Base-by-base conservation (phyloP, 2,888 invertebrate genomes). In the Neocrepidodera transversa region DNA sequence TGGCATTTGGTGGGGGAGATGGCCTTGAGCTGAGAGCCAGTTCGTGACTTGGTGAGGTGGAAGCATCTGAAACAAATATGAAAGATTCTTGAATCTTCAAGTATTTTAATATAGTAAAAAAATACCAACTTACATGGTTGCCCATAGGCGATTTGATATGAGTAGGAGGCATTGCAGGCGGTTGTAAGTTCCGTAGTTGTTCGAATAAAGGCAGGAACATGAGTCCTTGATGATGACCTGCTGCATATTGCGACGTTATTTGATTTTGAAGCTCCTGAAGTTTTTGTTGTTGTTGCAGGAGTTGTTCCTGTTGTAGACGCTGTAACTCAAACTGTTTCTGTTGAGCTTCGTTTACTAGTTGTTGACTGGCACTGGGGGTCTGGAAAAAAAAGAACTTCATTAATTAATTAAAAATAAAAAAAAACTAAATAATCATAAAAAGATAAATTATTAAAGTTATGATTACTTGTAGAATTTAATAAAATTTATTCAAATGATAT, bases 181-280 rank as follows among this genome's bases (percentile, higher is more conserved):
- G 73, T 57, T 78, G 78, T 45, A 79, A 57, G 10, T 75, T 77
- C 72, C 78, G 76, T 75, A 87, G 81, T 71, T 87, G 87, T 69
- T 87, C 90, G 71, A 90, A 79, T 66, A 90, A 83, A n/a, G 90
- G 90, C 60, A 90, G 81, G 70, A 90, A 85, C 76, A 86, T 85
- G 58, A 90, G 82, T 1, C 87, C 82, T 71, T 84, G 89, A 36
- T 45, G 54, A 0, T 87, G 86, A 5, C 85, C 85, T 51, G 78
- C 76, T 7, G 80, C 79, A 72, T 83, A 83, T 67, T 83, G 83
- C 8, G 80, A 80, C 43, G 83, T 82, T 71, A 86, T 83, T 73
- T 86, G 86, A 56, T 82, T 83, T 77, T 86, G 83, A 28, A 83
- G 74, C 74, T 86, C 85, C 70, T 85, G 85, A 42, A 85, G 81